phyloP scores from a whole-genome alignment of 2,888 invertebrate species.

The Nesidiocoris tenuis region DNA sequence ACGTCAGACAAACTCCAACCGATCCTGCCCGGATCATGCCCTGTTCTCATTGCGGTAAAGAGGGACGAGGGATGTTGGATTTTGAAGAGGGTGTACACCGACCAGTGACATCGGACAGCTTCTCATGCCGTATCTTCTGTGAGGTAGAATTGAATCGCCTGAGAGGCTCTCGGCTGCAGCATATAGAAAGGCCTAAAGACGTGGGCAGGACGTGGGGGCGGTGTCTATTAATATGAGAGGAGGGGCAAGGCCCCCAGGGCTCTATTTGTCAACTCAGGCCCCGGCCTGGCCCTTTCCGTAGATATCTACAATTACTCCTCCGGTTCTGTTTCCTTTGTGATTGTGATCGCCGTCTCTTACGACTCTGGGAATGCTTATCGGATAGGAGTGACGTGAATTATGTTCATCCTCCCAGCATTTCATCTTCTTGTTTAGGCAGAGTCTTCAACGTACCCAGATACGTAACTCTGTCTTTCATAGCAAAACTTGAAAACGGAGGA shows the following conservation, averaged over 20 bases:
- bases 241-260: background rate
- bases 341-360: conserved; percentile 40
- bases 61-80: too few species aligned
- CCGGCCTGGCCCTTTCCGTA: background rate
- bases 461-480: too few species aligned
- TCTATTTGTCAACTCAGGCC: background rate
- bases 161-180: background rate
- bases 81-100: background rate
- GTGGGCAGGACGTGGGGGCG: background rate
- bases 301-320: conserved; percentile 37
- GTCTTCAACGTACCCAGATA: too few species aligned
- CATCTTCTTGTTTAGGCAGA: too few species aligned
- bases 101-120: background rate
- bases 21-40: too few species aligned
- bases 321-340: conserved; percentile 30
- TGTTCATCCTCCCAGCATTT: background rate
- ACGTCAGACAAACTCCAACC: too few species aligned
- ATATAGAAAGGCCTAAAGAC: background rate
- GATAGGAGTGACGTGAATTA: conserved; percentile 23
- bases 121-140: background rate
- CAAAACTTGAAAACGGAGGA: too few species aligned
- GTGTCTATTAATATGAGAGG: background rate
- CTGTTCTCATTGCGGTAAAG: too few species aligned
- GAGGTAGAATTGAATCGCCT: background rate
- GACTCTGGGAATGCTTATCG: conserved; percentile 18